These are phyloP conservation scores for Carollia perspicillata DNA, from an alignment of 2,113 vertebrate species.

Conservation along the genomic window DNA sequence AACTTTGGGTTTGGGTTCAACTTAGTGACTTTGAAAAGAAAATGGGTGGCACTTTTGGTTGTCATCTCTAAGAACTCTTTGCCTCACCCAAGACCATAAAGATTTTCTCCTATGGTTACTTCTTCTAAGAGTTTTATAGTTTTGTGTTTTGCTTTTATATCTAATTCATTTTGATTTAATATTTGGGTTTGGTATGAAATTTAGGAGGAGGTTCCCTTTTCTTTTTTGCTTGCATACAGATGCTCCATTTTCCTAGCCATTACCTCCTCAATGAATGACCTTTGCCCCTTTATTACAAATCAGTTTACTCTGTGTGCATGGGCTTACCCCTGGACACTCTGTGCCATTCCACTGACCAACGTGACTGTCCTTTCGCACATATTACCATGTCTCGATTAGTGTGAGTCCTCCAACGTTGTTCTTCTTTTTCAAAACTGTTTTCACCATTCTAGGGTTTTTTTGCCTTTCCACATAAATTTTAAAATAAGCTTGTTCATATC, in stretches of 20 bases:
- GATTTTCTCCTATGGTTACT: not conserved
- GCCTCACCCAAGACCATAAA: not conserved
- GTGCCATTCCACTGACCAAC: not conserved
- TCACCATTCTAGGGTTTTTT: not conserved
- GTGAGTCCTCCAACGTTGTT: not conserved
- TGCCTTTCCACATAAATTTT: not conserved
- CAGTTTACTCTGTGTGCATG: not conserved
- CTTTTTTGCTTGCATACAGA: not conserved
- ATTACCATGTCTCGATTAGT: not conserved
- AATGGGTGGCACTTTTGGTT: not conserved
- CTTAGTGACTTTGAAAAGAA: not conserved
- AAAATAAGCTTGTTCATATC: not conserved
- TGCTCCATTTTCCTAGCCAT: not conserved
- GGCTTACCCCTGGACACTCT: not conserved
- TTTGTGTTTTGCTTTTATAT: not conserved
- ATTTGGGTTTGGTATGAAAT: not conserved
- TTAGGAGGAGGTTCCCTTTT: not conserved
- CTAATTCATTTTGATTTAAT: not conserved
- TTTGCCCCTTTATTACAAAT: not conserved
- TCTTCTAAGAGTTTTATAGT: not conserved
- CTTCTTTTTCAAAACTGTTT: not conserved
- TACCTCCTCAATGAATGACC: not conserved
- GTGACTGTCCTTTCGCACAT: not conserved
- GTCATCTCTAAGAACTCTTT: not conserved
- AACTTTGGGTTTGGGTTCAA: not conserved